Base-by-base conservation (phyloP, 2,113 vertebrate species). In the Puma concolor region DNA sequence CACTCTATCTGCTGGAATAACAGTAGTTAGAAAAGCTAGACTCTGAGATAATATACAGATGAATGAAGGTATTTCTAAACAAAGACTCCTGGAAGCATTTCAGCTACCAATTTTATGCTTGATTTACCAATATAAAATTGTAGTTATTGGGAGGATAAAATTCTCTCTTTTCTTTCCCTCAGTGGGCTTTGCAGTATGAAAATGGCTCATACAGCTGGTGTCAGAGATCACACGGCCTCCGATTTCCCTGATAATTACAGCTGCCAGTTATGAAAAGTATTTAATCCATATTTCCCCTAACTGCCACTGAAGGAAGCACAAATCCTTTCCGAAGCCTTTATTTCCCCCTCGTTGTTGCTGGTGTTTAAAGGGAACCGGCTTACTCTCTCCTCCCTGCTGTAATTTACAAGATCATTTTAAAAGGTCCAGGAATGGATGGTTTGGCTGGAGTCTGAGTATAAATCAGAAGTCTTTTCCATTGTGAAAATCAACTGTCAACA, bases 121-220 rank as follows among this genome's bases (percentile, higher is more conserved):
- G 98, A 98, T 99, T 99, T 99, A 98, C 98, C 98, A 98, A 99
- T 99, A 98, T 95, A 98, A 98, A 98, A 98, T 97, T 98, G 80
- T 97, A 97, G 98, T 98, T 98, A 98, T 94, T 97, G 91, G 91
- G 98, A 98, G 98, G 95, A 97, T 97, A 97, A 98, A 98, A 99
- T 98, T 97, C 98, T 97, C 98, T 98, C 15, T 97, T 98, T 98
- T 98, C 86, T 98, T 94, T 80, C 88, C 97, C 98, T 98, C 97
- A n/a, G 66, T 97, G 97, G 98, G 98, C 97, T 94, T 66, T 94
- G 94, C 94, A 93, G 93, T 93, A 96, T 97, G 98, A 98, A 99
- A 99, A 98, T 0, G 94, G 97, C 98, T 98, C 96, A 97, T 93
- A 91, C 63, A 81, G 96, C 97, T 97, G 71, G 98, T 98, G 97